Percentiles rank a stretch among this genome's conserved stretches.
Conservation (phyloP, 1,140 invertebrate species). For the Cecropterus lyciades region DNA sequence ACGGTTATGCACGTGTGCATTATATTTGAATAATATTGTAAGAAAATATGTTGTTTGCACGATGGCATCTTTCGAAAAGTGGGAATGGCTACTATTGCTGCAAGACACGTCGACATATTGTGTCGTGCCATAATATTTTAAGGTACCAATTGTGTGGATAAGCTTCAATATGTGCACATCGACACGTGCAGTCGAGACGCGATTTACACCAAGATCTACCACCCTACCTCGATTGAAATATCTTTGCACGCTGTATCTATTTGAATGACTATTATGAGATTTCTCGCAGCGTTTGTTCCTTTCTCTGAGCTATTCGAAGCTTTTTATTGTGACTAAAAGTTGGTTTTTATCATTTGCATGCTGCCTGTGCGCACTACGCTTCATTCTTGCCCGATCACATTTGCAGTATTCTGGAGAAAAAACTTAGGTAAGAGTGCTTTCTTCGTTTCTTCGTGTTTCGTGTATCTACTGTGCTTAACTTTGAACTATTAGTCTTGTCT, state of each 20-base stretch:
- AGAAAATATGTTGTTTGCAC: too few species aligned
- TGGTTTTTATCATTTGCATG: slow-evolving; percentile 82
- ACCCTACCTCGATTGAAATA: too few species aligned
- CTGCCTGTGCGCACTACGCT: slow-evolving; percentile 81
- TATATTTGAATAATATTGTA: too few species aligned
- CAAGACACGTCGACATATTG: too few species aligned
- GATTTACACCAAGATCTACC: too few species aligned
- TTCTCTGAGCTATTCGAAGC: slow-evolving; percentile 36
- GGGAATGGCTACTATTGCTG: too few species aligned
- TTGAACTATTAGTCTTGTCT: not conserved
- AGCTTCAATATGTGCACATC: too few species aligned
- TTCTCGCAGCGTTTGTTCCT: slow-evolving; percentile 22
- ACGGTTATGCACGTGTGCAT: too few species aligned
- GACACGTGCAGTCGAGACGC: too few species aligned
- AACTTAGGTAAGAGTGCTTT: slow-evolving; percentile 88
- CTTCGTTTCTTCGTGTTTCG: slow-evolving; percentile 35
- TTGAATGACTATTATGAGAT: not conserved
- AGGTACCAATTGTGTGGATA: too few species aligned
- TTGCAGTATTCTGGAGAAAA: slow-evolving; percentile 91
- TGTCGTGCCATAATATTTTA: too few species aligned
- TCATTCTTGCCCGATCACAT: slow-evolving; percentile 80
- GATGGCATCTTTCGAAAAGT: too few species aligned
- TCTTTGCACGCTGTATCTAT: slow-evolving; percentile 11
- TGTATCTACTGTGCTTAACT: not conserved
- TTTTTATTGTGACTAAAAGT: slow-evolving; percentile 70